Base-by-base conservation (phyloP, 2,797 vertebrate species). In the Rhabdophis nuchalis region DNA sequence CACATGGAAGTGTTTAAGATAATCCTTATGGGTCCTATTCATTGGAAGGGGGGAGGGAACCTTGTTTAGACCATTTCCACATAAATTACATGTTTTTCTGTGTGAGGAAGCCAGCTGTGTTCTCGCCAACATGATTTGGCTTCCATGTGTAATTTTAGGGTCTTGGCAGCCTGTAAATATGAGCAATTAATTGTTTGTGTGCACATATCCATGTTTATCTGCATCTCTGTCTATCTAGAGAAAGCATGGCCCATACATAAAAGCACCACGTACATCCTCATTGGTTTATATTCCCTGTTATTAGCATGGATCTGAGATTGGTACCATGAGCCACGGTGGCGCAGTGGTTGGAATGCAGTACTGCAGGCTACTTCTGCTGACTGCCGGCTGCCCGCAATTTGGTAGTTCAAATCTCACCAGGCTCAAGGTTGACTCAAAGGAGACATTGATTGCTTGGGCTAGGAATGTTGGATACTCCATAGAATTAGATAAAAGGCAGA, bases 1-100 rank as follows among this genome's bases (percentile, higher is more conserved):
- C 89, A 11, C 91, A 95, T 97, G 96, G 94, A 97, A 96, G 91
- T 95, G 92, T 96, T 97, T 96, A 96, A 96, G 93, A 94, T 96
- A 96, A 97, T 96, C 91, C 95, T 95, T 96, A 88, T 93, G 95
- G 94, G 95, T 94, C 94, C 95, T 94, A 95, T 96, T 96, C 94
- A 92, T 93, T 87, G 94, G 11, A 82, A 5, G 9, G n/a, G 6
- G 1, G 16, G n/a, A n/a, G 29, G 29, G 13, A 94, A 95, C 92
- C 87, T 94, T 96, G 95, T 96, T 96, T 96, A 93, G 94, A 95
- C 94, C 93, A 94, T 95, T 96, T 96, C 94, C 91, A 92, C 92
- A 95, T 97, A 95, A 95, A 95, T 96, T 96, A 95, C 87, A 89
- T 92, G 91, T 95, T 95, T 72, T 88, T 93, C 54, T 36, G 11